phyloP scores from a whole-genome alignment of 2,797 vertebrate genomes.

The Hafferia zeledoni region DNA sequence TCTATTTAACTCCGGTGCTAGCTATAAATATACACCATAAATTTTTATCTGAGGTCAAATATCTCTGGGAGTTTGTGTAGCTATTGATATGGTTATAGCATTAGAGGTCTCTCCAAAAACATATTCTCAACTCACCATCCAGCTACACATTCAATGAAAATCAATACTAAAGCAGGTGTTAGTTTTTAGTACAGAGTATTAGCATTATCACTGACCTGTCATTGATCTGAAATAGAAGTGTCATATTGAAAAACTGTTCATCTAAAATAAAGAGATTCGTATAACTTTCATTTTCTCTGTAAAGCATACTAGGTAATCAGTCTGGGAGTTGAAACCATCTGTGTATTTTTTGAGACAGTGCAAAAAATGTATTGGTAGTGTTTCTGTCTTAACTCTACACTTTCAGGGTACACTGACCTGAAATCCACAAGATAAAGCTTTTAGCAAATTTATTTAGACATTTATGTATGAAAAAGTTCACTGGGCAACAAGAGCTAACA shows the following conservation, averaged over 20 bases:
- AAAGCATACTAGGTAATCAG: not conserved
- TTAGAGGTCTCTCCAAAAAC: not conserved
- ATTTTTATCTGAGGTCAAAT: constrained; percentile 18
- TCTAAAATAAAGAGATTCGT: not conserved
- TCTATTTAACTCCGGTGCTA: not conserved
- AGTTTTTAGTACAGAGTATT: not conserved
- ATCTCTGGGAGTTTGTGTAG: not conserved
- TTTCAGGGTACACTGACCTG: not conserved
- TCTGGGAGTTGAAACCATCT: not conserved
- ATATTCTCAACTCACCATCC: not conserved
- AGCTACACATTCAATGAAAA: not conserved
- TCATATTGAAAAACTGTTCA: not conserved
- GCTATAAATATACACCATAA: not conserved
- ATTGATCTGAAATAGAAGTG: not conserved
- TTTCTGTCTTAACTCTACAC: not conserved
- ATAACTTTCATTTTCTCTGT: not conserved
- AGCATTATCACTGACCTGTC: not conserved
- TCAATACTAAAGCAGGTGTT: not conserved
- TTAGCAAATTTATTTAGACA: not conserved
- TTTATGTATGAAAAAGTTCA: not conserved
- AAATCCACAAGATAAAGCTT: not conserved
- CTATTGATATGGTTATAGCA: not conserved
- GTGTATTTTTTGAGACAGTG: not conserved
- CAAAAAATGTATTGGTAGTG: not conserved
- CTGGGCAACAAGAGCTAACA: not conserved